Evolutionary conservation across 2,888 invertebrate genomes (phyloP).

Genomic region (Argyra leucocephala): DNA sequence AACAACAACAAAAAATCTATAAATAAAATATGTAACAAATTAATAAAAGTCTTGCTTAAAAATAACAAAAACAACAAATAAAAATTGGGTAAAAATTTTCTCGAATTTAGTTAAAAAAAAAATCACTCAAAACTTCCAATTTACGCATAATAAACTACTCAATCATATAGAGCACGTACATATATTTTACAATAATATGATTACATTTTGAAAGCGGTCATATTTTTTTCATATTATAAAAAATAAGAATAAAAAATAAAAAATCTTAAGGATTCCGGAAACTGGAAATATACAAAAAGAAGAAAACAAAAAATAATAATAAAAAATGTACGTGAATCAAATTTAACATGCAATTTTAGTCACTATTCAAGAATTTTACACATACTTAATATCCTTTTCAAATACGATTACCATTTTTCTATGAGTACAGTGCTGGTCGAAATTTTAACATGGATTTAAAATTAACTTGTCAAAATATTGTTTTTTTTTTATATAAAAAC

Average conservation of each 20-base stretch:
- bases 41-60: no score
- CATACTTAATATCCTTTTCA: background rate
- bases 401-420: no score
- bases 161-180: conserved; percentile 16
- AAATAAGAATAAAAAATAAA: conserved; percentile 4
- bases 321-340: background rate
- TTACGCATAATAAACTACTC: conserved; percentile 15
- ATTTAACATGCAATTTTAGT: conserved; percentile 1
- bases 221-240: background rate
- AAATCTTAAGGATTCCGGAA: background rate
- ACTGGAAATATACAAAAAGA: background rate
- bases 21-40: no score
- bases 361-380: background rate
- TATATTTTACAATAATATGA: background rate
- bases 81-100: no score
- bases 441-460: no score
- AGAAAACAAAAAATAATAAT: background rate
- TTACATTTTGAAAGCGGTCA: conserved; percentile 4
- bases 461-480: no score
- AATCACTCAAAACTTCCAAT: conserved; percentile 23
- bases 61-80: no score
- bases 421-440: no score
- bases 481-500: no score
- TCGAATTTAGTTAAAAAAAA: no score
- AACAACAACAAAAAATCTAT: no score